phyloP scores from a whole-genome alignment of 2,113 vertebrate genomes.

The Hippocampus mohnikei region DNA sequence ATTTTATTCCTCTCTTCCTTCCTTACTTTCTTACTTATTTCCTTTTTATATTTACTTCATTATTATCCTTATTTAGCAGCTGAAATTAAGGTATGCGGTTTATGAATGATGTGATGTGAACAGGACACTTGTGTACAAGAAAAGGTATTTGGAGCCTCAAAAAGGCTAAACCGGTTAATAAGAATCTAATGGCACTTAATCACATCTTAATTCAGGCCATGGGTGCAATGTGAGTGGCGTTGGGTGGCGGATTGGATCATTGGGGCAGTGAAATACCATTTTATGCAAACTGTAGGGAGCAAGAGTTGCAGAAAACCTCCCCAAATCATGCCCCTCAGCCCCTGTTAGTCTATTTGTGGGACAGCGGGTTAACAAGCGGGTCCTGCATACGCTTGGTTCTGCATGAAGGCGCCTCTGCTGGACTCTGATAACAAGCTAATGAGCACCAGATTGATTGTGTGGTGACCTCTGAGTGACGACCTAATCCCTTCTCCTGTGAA shows the following conservation, averaged over 20 bases:
- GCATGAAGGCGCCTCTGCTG: constrained; percentile 6
- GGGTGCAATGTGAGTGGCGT: background rate
- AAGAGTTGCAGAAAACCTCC: background rate
- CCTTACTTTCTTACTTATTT: too few relatives aligned
- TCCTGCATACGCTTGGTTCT: constrained; percentile 26
- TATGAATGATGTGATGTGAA: background rate
- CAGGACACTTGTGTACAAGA: background rate
- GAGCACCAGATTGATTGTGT: constrained; percentile 41
- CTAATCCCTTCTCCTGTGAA: constrained; percentile 25
- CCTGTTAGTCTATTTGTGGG: background rate
- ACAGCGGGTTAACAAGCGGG: background rate
- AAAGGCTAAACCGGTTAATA: background rate
- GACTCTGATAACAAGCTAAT: constrained; percentile 45
- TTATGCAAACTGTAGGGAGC: background rate
- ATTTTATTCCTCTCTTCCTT: too few relatives aligned
- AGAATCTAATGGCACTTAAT: constrained; percentile 6
- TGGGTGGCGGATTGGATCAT: background rate
- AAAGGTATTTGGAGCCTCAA: background rate
- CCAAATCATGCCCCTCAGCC: background rate
- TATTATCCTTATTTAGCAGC: too few relatives aligned
- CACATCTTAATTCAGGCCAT: background rate
- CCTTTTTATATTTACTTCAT: too few relatives aligned
- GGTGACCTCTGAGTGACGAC: constrained; percentile 16
- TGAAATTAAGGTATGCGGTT: background rate
- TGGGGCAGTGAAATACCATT: background rate